Conservation (phyloP, 2,797 vertebrate species). For the Thripadectes ignobilis region DNA sequence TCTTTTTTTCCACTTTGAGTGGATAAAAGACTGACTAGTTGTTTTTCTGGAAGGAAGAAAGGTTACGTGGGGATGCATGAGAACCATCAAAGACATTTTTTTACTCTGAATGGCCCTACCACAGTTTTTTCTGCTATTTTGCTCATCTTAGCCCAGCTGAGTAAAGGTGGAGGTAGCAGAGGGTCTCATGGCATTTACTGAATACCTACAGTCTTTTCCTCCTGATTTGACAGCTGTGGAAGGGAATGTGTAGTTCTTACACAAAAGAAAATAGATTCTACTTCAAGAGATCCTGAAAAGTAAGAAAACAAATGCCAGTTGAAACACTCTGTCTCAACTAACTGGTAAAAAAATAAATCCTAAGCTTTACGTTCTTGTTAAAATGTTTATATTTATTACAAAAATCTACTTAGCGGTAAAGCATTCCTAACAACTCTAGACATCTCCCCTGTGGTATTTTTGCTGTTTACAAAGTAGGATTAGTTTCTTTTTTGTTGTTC, state of each 20-base stretch:
- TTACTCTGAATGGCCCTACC: neutral
- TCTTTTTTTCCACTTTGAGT: neutral
- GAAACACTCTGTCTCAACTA: neutral
- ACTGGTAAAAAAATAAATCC: neutral
- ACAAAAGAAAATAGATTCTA: neutral
- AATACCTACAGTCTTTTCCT: neutral
- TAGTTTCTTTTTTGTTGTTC: neutral
- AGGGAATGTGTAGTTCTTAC: neutral
- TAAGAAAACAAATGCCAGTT: neutral
- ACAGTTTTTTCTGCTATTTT: neutral
- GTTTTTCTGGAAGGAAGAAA: neutral
- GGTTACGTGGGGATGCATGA: neutral
- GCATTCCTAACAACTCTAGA: neutral
- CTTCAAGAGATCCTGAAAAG: neutral
- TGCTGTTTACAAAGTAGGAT: constrained; percentile 22
- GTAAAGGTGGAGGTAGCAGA: neutral
- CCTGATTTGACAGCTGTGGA: neutral
- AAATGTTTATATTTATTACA: neutral
- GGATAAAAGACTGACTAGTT: neutral
- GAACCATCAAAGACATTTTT: neutral
- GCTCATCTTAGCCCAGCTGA: neutral
- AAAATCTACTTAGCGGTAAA: neutral
- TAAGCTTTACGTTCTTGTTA: neutral
- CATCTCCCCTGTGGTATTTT: constrained; percentile 1
- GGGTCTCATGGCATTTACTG: neutral